Evolutionary conservation across 2,888 invertebrate species (phyloP), one percentile per base, ranked within the genome.

Genomic region (Acanthosepion lycidas): DNA sequence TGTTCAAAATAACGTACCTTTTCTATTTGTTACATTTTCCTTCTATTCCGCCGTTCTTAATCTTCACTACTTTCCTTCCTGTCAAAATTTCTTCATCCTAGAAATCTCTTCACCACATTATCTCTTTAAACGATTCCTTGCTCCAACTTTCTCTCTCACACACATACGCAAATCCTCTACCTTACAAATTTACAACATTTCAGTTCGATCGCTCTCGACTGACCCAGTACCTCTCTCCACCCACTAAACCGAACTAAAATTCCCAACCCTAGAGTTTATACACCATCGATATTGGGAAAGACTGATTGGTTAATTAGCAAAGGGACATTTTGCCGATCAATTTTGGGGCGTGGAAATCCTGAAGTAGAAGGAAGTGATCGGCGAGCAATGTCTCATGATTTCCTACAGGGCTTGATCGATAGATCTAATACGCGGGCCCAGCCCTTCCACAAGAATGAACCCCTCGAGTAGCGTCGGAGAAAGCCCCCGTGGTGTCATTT

Each of bases 181-280:
- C 28, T 28, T 78, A n/a, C 78, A 78, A 18, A 8, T 33, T 78
- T 78, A n/a, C 78, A 78, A n/a, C 78, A 2, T 78, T 12, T n/a
- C 8, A 78, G n/a, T 78, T 78, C 78, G 78, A 78, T 78, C 78
- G n/a, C n/a, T 6, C 18, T 12, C 78, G 0, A 23, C 23, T 26
- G 4, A n/a, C 78, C 78, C n/a, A n/a, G 78, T 0, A 28, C 78
- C 78, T n/a, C 78, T n/a, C 78, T 33, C n/a, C n/a, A n/a, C n/a
- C 78, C 78, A n/a, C 78, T n/a, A 18, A 78, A 78, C 78, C 59
- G 6, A 59, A 59, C 59, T 59, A n/a, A 78, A n/a, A 78, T 78
- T n/a, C n/a, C n/a, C 78, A 78, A 78, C 78, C 78, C 78, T 78
- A 78, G n/a, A 78, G 78, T 78, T 78, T 78, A 78, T 78, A 78